Evolutionary conservation across 2,888 invertebrate species (phyloP), one percentile per base, ranked within the genome.

Genomic region (Ceramica pisi): DNA sequence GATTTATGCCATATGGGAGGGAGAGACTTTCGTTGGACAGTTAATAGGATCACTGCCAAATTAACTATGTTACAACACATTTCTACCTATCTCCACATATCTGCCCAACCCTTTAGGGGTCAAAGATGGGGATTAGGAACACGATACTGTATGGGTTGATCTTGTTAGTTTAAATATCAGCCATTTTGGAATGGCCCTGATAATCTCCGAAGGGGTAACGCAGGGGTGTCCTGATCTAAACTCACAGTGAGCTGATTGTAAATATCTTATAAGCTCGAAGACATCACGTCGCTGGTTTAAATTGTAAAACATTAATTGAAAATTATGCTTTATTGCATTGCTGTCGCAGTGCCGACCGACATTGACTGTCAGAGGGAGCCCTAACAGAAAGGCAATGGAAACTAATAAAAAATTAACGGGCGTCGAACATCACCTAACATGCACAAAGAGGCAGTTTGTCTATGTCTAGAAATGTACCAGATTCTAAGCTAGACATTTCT

Each of bases 401-500:
- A 55, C 53, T 59, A 56, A 69, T 67, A 31, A 38, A 21, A 35
- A 55, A 35, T 41, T 4, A 38, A 48, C 56, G 48, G 51, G 55
- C 51, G 44, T 56, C 31, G 48, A 72, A 75, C 41, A 26, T 69
- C 67, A 72, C 38, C 41, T 53, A 61, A 26, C 31, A 56, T 69
- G 46, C 38, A 53, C 64, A 68, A 68, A 76, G 78, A 65, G 61
- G 78, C 50, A 74, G 60, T 76, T 73, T 70, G 71, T 86, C 75
- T 73, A 53, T 23, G 80, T 78, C 77, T 71, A 19, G 26, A 57
- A 71, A 63, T 55, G 68, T 64, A 73, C 75, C 51, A 76, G 69
- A 71, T 67, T 64, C 21, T 26, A 73, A 79, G 67, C 73, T 50
- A 70, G 55, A 68, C 64, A 53, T 67, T 66, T 53, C 69, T 65